Conservation (phyloP, 2,797 vertebrate genomes). For the Myotis vivesi region DNA sequence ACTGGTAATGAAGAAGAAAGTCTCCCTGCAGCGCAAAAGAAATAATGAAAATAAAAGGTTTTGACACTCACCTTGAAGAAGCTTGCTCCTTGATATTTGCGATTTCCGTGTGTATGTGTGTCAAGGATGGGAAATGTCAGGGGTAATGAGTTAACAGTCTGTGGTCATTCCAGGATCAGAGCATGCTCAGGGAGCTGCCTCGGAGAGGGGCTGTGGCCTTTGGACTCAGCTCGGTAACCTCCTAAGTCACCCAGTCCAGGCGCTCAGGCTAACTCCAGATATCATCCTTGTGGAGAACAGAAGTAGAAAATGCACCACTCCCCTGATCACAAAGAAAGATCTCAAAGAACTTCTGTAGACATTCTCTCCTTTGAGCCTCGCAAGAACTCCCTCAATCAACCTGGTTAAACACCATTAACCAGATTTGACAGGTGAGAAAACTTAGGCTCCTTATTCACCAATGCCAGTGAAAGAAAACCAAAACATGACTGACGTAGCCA, state of each 20-base stretch:
- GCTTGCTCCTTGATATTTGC: neutral
- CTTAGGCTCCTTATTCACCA: neutral
- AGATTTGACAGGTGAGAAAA: neutral
- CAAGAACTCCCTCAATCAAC: neutral
- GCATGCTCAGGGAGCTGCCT: neutral
- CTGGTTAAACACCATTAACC: neutral
- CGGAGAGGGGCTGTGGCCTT: neutral
- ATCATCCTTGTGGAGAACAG: neutral
- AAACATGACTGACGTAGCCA: neutral
- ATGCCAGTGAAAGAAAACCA: neutral
- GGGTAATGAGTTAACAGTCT: neutral
- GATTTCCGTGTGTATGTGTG: neutral
- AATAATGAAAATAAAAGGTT: constrained; percentile 56
- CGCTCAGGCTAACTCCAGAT: neutral
- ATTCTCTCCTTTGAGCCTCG: neutral
- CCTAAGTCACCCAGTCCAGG: neutral
- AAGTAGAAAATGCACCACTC: neutral
- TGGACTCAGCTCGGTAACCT: neutral
- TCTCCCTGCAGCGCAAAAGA: constrained; percentile 50
- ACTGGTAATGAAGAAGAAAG: constrained; percentile 65
- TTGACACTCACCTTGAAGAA: constrained; percentile 43
- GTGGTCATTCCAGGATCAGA: neutral
- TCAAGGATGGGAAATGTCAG: constrained; percentile 47
- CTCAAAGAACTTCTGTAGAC: neutral
- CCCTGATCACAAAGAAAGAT: neutral